Conservation (phyloP, 2,797 vertebrate species). For the Cheirogaleus major region DNA sequence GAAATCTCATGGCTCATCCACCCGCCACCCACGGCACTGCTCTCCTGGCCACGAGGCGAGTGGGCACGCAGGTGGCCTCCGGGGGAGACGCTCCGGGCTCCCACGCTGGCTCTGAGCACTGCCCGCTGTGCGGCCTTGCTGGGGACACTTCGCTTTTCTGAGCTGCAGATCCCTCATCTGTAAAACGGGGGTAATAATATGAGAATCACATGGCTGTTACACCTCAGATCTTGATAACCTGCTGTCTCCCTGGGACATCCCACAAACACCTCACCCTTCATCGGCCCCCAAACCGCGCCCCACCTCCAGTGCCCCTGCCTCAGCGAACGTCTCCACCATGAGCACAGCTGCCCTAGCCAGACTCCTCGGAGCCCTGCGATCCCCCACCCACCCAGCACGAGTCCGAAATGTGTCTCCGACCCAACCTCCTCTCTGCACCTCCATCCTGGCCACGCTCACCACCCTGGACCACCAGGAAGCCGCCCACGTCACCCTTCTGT, state of each 20-base stretch:
- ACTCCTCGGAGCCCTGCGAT: neutral
- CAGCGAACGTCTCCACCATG: neutral
- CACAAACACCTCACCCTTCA: neutral
- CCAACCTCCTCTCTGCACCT: neutral
- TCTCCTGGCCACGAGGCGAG: neutral
- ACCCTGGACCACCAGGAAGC: neutral
- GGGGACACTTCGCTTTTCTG: neutral
- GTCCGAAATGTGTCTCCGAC: neutral
- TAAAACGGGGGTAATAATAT: neutral
- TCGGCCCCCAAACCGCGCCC: neutral
- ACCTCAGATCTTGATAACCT: neutral
- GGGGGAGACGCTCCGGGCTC: neutral
- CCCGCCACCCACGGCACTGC: neutral
- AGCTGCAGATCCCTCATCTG: neutral
- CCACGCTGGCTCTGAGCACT: neutral
- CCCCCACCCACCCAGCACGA: neutral
- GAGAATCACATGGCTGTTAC: neutral
- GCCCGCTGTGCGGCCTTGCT: neutral
- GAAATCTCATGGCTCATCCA: neutral
- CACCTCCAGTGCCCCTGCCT: neutral
- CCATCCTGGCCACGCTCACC: neutral
- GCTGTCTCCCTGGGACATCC: neutral
- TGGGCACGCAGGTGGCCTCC: rapidly evolving
- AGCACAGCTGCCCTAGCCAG: neutral
- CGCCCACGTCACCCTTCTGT: neutral